phyloP scores from a whole-genome alignment of 2,113 vertebrate genomes.

The Conger conger region DNA sequence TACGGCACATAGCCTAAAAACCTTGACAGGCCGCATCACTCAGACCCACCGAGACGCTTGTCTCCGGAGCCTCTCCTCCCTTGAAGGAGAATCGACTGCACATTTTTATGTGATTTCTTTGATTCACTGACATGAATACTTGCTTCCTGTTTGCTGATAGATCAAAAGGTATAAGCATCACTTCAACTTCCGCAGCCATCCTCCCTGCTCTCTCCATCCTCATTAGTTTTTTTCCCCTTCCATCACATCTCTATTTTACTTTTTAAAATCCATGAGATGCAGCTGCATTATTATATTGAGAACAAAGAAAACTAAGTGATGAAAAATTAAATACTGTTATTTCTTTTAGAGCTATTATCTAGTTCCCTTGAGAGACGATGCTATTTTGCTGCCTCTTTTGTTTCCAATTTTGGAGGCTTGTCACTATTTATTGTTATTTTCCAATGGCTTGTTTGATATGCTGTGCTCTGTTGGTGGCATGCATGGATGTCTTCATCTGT shows the following conservation, averaged over 20 bases:
- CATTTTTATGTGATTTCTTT: conserved; percentile 39
- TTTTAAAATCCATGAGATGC: conserved; percentile 63
- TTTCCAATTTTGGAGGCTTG: conserved; percentile 75
- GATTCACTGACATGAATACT: conserved; percentile 55
- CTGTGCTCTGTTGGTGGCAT: conserved; percentile 60
- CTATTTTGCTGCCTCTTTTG: conserved; percentile 75
- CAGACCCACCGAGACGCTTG: conserved; percentile 39
- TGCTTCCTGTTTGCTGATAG: conserved; percentile 55
- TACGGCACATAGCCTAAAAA: conserved; percentile 36
- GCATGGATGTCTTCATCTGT: conserved; percentile 67
- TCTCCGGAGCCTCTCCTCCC: conserved; percentile 20
- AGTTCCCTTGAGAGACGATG: conserved; percentile 68
- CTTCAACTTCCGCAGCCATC: conserved; percentile 51
- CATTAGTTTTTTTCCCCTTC: conserved; percentile 32
- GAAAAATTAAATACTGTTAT: conserved; percentile 79
- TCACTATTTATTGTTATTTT: conserved; percentile 74
- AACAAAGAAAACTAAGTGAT: conserved; percentile 77
- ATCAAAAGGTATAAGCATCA: conserved; percentile 54
- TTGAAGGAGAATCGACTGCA: conserved; percentile 21
- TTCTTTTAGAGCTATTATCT: conserved; percentile 68
- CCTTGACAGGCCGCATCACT: conserved; percentile 53
- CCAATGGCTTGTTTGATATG: conserved; percentile 73
- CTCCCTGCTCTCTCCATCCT: conserved; percentile 41
- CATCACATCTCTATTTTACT: conserved; percentile 51
- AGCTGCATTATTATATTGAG: conserved; percentile 67